Conservation (phyloP, 1,140 invertebrate genomes). For the Pararge aegeria region DNA sequence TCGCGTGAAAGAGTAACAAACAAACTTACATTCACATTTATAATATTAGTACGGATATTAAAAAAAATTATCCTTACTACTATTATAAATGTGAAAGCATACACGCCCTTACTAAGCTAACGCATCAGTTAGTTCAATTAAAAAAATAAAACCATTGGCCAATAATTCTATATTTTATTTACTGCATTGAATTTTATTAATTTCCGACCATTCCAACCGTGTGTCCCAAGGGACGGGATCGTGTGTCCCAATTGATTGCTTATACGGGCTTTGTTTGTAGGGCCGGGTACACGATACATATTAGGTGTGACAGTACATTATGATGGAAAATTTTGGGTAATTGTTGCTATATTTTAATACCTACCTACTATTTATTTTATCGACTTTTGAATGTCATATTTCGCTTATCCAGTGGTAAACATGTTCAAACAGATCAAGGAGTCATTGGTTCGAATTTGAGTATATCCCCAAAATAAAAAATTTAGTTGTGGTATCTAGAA, state of each 20-base stretch:
- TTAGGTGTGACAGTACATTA: neutral
- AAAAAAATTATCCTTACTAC: too few species aligned
- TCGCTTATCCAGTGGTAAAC: too few species aligned
- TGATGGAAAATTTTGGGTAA: neutral
- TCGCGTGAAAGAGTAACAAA: too few species aligned
- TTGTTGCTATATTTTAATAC: neutral
- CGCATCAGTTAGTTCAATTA: neutral
- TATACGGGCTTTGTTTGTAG: slow-evolving; percentile 2
- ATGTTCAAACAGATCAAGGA: too few species aligned
- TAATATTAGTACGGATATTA: too few species aligned
- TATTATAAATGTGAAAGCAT: too few species aligned
- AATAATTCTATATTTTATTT: neutral
- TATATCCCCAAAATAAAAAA: too few species aligned
- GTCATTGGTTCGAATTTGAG: too few species aligned
- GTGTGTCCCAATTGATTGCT: slow-evolving; percentile 3
- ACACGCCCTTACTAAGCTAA: too few species aligned
- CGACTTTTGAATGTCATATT: neutral
- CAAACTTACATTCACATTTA: too few species aligned
- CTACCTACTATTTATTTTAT: neutral
- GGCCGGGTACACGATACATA: neutral
- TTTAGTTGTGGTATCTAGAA: too few species aligned
- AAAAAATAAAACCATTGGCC: too few species aligned
- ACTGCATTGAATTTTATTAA: slow-evolving; percentile 2
- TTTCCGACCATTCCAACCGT: neutral
- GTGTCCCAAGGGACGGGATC: neutral